phyloP scores from a whole-genome alignment of 2,797 vertebrate genomes.

The Cynodonichthys magdalenae region DNA sequence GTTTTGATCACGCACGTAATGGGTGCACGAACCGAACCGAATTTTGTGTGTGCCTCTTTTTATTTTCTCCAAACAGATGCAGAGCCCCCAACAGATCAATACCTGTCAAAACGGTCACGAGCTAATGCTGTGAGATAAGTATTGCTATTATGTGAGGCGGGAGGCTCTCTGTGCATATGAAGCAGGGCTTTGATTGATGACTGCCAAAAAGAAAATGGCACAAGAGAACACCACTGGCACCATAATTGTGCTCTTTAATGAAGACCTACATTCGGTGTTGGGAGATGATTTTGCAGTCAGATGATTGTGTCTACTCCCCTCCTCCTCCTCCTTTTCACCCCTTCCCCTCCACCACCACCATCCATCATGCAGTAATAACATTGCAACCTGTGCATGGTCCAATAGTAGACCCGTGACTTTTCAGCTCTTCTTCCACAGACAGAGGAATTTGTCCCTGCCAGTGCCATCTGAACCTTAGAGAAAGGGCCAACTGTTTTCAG shows the following conservation, averaged over 20 bases:
- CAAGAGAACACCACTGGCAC: slow-evolving; percentile 53
- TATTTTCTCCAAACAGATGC: slow-evolving; percentile 38
- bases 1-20: background rate
- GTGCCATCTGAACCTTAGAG: slow-evolving; percentile 34
- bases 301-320: slow-evolving; percentile 60
- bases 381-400: slow-evolving; percentile 35
- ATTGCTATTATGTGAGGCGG: slow-evolving; percentile 53
- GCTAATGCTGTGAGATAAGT: slow-evolving; percentile 68
- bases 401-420: slow-evolving; percentile 19
- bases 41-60: slow-evolving; percentile 6
- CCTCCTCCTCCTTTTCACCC: background rate
- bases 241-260: slow-evolving; percentile 76
- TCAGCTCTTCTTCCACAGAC: slow-evolving; percentile 25
- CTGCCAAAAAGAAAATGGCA: slow-evolving; percentile 69
- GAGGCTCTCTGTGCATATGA: slow-evolving; percentile 55
- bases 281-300: slow-evolving; percentile 74
- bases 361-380: slow-evolving; percentile 64
- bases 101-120: slow-evolving; percentile 61
- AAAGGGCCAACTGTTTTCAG: slow-evolving; percentile 8
- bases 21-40: background rate
- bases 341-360: slow-evolving; percentile 16
- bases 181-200: slow-evolving; percentile 73
- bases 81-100: slow-evolving; percentile 48
- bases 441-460: slow-evolving; percentile 47
- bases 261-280: slow-evolving; percentile 66